Evolutionary conservation across 2,113 vertebrate genomes (phyloP).

Genomic region (Aegithalos caudatus): DNA sequence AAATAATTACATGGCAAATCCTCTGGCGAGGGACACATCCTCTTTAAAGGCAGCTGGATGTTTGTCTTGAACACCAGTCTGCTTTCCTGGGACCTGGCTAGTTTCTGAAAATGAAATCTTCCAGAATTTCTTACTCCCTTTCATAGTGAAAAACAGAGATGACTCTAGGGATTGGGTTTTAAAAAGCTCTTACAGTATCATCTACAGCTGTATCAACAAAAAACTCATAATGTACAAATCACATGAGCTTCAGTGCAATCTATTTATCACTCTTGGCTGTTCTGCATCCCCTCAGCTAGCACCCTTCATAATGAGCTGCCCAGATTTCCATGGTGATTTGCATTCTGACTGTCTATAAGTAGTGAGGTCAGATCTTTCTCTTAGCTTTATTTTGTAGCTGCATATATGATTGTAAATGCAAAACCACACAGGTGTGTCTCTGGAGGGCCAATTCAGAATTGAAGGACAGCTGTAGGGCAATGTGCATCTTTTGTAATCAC

Average conservation of each 20-base stretch:
- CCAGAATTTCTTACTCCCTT: neutral
- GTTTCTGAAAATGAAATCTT: neutral
- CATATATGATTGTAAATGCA: neutral
- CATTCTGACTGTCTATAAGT: neutral
- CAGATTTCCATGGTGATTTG: neutral
- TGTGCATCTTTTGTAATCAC: neutral
- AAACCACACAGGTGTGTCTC: neutral
- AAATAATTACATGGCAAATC: neutral
- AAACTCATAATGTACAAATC: neutral
- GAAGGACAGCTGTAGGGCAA: neutral
- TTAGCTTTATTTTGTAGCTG: neutral
- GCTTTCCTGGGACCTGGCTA: neutral
- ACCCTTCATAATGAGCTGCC: neutral
- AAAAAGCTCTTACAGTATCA: neutral
- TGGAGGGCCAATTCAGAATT: neutral
- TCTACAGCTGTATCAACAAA: conserved; percentile 21
- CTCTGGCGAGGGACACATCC: neutral
- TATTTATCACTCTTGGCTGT: conserved; percentile 25
- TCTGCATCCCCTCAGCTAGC: neutral
- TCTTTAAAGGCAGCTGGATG: neutral
- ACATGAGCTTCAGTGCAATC: neutral
- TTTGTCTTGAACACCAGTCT: neutral
- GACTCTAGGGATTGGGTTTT: neutral
- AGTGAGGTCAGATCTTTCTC: neutral
- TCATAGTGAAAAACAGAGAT: neutral